Conservation (phyloP, 2,888 invertebrate genomes). For the Synergus umbraculus region DNA sequence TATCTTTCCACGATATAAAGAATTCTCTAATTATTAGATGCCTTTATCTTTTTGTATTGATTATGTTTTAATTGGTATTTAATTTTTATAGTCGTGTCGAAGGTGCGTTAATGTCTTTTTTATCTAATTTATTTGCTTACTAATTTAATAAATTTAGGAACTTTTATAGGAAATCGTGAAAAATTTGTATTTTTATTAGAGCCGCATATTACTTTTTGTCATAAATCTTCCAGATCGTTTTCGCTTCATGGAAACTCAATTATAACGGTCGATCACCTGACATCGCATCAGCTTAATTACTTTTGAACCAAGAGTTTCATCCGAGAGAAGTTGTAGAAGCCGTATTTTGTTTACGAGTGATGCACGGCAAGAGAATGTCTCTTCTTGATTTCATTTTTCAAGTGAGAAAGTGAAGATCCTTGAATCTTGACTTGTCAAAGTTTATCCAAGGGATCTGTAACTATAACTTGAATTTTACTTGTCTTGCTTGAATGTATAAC, state of each 20-base stretch:
- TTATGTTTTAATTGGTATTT: slow-evolving; percentile 12
- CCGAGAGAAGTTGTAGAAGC: neutral
- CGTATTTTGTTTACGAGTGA: no score
- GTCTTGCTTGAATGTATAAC: no score
- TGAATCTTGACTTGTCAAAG: no score
- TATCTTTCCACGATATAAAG: neutral
- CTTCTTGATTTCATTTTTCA: no score
- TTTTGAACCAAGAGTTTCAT: slow-evolving; percentile 4
- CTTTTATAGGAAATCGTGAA: neutral
- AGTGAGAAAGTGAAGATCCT: no score
- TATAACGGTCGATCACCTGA: slow-evolving; percentile 24
- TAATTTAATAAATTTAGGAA: neutral
- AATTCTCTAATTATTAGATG: neutral
- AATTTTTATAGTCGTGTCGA: neutral
- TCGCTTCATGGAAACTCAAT: slow-evolving; percentile 15
- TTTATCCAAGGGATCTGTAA: no score
- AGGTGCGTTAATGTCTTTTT: neutral
- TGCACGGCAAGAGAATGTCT: no score
- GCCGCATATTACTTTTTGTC: slow-evolving; percentile 6
- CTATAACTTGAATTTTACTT: no score
- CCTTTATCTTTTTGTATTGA: neutral
- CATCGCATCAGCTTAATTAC: slow-evolving; percentile 15
- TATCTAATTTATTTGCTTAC: neutral
- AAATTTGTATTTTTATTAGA: slow-evolving; percentile 8
- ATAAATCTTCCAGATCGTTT: slow-evolving; percentile 34